These are phyloP conservation scores for Mesoligia furuncula DNA, from an alignment of 2,888 invertebrate genomes.

Conservation along the genomic window DNA sequence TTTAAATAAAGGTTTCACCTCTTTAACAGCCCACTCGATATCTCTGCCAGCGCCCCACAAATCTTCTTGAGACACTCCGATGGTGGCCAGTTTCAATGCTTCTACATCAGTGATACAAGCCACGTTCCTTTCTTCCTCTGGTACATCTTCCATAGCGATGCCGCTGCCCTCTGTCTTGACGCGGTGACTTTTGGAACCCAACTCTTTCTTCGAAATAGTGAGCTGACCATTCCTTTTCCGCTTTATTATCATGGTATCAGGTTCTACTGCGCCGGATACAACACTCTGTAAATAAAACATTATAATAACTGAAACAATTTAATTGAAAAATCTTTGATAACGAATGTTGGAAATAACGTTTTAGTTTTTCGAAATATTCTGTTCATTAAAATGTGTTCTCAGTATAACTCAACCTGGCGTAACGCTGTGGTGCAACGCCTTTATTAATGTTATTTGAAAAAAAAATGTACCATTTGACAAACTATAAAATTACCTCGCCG, in stretches of 20 bases:
- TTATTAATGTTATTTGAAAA: not conserved
- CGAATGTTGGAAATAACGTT: no score
- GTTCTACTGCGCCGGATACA: slow-evolving; percentile 94
- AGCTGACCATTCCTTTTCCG: slow-evolving; percentile 87
- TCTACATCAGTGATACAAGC: slow-evolving; percentile 90
- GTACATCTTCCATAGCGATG: slow-evolving; percentile 80
- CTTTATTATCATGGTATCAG: slow-evolving; percentile 92
- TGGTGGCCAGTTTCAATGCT: slow-evolving; percentile 88
- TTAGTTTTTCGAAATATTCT: not conserved
- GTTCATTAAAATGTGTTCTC: not conserved
- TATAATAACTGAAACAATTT: not conserved
- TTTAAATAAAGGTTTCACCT: slow-evolving; percentile 78
- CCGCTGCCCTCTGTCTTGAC: slow-evolving; percentile 84
- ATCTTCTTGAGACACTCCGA: slow-evolving; percentile 91
- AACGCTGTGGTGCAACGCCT: no score
- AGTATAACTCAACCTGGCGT: not conserved
- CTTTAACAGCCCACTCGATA: slow-evolving; percentile 94
- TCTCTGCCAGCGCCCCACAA: slow-evolving; percentile 93
- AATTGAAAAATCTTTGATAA: not conserved
- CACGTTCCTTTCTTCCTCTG: slow-evolving; percentile 79
- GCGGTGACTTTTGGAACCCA: slow-evolving; percentile 90
- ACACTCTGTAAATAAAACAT: slow-evolving; percentile 91
- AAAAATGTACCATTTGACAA: not conserved
- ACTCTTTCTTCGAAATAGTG: slow-evolving; percentile 80
- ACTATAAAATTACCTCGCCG: slow-evolving; percentile 92